Base-by-base conservation (phyloP, 2,888 invertebrate species). In the Tineola bisselliella region DNA sequence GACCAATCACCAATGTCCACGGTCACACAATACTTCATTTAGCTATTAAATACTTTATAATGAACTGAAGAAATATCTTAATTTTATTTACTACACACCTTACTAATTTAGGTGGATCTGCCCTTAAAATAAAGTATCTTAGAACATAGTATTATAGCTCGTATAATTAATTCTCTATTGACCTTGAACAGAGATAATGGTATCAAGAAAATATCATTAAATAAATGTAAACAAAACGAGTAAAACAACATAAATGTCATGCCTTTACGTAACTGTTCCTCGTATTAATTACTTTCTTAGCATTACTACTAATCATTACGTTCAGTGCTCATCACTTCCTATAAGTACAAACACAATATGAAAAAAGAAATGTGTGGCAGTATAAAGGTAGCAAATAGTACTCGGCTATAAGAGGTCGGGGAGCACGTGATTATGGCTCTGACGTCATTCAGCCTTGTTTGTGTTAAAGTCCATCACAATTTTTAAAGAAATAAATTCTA, bases 401-500 rank as follows among this genome's bases (percentile, higher is more conserved):
- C 25, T n/a, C 19, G 25, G n/a, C 54, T 25, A 6, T 10, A 54
- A 25, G 58, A 58, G 58, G 58, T 58, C 58, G 58, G 12, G 17
- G 33, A 58, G 58, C 58, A 33, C 58, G 58, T 58, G 58, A 58
- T 58, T 33, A 33, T n/a, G 33, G 15, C 58, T 33, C 13, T 58
- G 58, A 58, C 58, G 58, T 58, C 58, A 58, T 4, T 6, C 11
- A 58, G 33, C 58, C 58, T 58, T 58, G 58, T 19, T 33, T 11
- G n/a, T 56, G 30, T 30, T 33, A 33, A 31, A 58, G 15, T 33
- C 33, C 58, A 58, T 33, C 58, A 56, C 4, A 25, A 25, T 25
- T 25, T 25, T 25, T 25, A 25, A 25, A 25, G 25, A 25, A 25
- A 25, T 56, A 30, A 10, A 6, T 48, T 48, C 15, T 15, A 48